phyloP scores from a whole-genome alignment of 2,797 vertebrate species.

The Pangasius mekongensis region DNA sequence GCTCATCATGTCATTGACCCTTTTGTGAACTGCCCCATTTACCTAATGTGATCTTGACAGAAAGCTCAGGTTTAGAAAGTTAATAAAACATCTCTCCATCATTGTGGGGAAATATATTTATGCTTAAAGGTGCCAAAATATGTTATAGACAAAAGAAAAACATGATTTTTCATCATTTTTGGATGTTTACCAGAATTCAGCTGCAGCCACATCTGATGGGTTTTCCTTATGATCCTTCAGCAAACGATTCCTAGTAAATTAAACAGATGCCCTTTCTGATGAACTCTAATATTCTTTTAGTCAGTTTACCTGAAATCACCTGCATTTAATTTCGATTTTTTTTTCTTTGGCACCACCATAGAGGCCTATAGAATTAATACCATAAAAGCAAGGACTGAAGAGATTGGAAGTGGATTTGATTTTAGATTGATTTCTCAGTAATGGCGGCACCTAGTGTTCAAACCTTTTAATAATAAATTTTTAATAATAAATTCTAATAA shows the following conservation, averaged over 20 bases:
- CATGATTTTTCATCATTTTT: background rate
- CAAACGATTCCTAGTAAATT: background rate
- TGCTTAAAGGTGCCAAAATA: background rate
- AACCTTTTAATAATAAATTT: background rate
- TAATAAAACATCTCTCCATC: background rate
- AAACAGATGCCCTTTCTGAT: background rate
- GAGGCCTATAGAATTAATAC: background rate
- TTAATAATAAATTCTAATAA: no score
- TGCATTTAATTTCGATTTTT: background rate
- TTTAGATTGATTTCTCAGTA: background rate
- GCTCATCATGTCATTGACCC: background rate
- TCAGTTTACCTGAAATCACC: background rate
- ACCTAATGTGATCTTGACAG: background rate
- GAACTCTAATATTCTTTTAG: background rate
- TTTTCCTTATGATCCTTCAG: background rate
- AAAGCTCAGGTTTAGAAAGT: background rate
- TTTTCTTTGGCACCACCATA: background rate
- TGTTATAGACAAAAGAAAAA: background rate
- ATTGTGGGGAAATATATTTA: no score
- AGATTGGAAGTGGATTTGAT: background rate
- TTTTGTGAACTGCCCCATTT: background rate
- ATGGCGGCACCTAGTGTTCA: slow-evolving; percentile 14
- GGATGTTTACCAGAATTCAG: background rate
- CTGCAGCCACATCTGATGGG: background rate
- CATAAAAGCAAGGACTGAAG: no score